Evolutionary conservation across 2,113 vertebrate species (phyloP), one percentile per base, ranked within the genome.

Genomic region (Hippocampus guttulatus): DNA sequence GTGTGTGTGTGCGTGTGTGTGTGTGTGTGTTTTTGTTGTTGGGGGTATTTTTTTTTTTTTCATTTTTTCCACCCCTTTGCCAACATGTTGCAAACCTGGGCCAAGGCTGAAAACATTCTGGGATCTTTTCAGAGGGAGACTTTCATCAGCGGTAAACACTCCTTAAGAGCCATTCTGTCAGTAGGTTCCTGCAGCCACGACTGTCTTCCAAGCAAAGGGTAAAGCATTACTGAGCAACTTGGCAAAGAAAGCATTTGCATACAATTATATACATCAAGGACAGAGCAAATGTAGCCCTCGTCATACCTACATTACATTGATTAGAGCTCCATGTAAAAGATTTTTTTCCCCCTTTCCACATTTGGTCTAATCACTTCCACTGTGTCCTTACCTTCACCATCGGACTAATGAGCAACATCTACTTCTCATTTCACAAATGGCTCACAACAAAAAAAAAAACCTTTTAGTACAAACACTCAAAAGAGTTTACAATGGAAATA

Each of bases 311-410:
- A 63, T 40, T 41, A 63, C 9, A 40, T 63, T 63, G 27, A 61
- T 61, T 40, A 40, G 27, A 61, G 40, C 33, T 16, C 40, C 11
- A n/a, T 64, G 12, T 23, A 64, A 63, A 38, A 38, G 1, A 5
- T n/a, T 23, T 8, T 41, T 23, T 23, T 41, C 18, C 5, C 16
- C 2, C n/a, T 15, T 64, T 15, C 38, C 5, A 43, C 20, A 43
- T 64, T 64, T 64, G 62, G 38, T 9, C 12, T 64, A 64, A 64
- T 64, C 38, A 41, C 38, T 43, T 10, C 38, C 38, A 41, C 62
- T 64, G 21, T 64, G 38, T 41, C 62, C 62, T 64, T 64, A 40
- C 61, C 33, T 63, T 63, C 61, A n/a, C 30, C 61, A 40, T 58
- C 12, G 11, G 55, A 25, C 55, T 27, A 58, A 58, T 63, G 61